Conservation (phyloP, 2,888 invertebrate species). For the Alentia gelatinosa region DNA sequence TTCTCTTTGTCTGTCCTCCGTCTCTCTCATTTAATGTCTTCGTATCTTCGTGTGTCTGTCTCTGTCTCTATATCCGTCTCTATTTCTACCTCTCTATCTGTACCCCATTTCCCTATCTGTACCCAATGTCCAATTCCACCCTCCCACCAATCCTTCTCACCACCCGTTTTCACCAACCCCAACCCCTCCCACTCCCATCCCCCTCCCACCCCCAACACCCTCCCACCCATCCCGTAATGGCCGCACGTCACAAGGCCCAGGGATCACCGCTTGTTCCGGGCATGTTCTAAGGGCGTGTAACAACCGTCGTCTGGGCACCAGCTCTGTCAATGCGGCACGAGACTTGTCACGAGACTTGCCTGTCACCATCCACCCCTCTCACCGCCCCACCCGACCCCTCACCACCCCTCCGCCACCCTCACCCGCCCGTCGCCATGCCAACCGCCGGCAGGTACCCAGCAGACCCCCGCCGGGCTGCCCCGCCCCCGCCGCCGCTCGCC, state of each 20-base stretch:
- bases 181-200: not conserved
- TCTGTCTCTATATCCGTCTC: not conserved
- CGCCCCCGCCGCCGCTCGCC: not conserved
- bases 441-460: not conserved
- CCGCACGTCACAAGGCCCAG: not conserved
- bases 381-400: not conserved
- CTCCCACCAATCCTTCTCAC: not conserved
- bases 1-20: not conserved
- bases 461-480: not conserved
- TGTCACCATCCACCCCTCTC: not conserved
- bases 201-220: not conserved
- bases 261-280: not conserved
- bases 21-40: no score
- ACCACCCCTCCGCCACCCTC: not conserved
- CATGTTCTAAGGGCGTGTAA: not conserved
- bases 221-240: not conserved
- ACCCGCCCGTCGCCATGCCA: not conserved
- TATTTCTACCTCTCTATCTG: not conserved
- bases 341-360: not conserved
- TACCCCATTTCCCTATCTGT: not conserved
- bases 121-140: not conserved
- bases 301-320: conserved; percentile 1
- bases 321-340: not conserved
- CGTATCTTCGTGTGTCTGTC: no score
- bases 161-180: not conserved